A percentile compares a stretch with the other conserved stretches of the same genome.
phyloP scores from a whole-genome alignment of 2,113 vertebrate genomes.

The Podiceps cristatus region DNA sequence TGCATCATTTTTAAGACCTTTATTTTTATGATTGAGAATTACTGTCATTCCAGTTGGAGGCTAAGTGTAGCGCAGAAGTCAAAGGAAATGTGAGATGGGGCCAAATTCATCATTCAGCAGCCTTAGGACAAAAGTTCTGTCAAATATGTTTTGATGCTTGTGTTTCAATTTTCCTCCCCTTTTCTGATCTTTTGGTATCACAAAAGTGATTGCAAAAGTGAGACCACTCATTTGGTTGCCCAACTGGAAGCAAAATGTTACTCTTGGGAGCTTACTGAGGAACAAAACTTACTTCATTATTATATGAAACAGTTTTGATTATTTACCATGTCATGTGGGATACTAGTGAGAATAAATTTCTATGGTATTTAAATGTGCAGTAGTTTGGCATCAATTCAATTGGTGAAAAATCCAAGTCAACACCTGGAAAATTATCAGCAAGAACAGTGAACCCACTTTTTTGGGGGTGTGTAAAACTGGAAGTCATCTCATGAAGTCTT shows the following conservation, averaged over 20 bases:
- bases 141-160: neutral
- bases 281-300: neutral
- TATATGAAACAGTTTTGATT: constrained; percentile 25
- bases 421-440: constrained; percentile 37
- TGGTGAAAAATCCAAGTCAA: constrained; percentile 22
- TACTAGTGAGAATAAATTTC: constrained; percentile 57
- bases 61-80: neutral
- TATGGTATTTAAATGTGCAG: constrained; percentile 49
- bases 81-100: neutral
- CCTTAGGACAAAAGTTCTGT: neutral
- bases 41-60: neutral
- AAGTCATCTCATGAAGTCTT: neutral
- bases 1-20: neutral
- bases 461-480: neutral
- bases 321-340: constrained; percentile 33
- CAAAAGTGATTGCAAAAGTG: neutral
- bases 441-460: neutral
- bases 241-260: neutral
- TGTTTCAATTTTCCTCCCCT: neutral
- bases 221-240: neutral
- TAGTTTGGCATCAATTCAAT: constrained; percentile 1
- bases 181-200: neutral
- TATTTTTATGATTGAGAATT: neutral
- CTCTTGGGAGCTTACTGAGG: neutral
- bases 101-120: neutral